phyloP scores from a whole-genome alignment of 2,888 invertebrate genomes.

The Clostera curtula region DNA sequence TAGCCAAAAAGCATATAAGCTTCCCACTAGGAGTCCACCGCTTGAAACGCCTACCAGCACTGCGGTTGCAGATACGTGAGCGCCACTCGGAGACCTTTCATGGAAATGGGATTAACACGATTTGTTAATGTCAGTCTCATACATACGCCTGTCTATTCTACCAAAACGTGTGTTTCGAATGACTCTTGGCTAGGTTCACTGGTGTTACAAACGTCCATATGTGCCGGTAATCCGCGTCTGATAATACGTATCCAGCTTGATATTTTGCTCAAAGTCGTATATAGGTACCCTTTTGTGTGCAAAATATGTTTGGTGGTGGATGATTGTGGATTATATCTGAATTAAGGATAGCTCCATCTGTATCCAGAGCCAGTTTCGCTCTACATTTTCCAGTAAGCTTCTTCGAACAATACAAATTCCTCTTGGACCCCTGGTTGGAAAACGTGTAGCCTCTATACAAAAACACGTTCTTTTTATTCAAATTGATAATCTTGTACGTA shows the following conservation, averaged over 20 bases:
- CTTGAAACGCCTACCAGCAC: too few relatives aligned
- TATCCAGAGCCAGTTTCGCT: conserved; percentile 4
- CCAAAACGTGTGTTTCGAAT: too few relatives aligned
- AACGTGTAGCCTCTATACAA: conserved; percentile 3
- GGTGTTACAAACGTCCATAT: too few relatives aligned
- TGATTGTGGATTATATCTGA: conserved; percentile 6
- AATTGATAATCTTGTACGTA: conserved; percentile 1
- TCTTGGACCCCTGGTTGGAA: conserved; percentile 1
- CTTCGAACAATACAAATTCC: conserved; percentile 5
- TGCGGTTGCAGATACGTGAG: too few relatives aligned
- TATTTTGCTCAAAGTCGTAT: not conserved
- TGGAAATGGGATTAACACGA: too few relatives aligned
- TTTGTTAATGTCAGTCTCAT: too few relatives aligned
- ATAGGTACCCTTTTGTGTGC: not conserved
- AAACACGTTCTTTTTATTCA: not conserved
- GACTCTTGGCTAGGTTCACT: too few relatives aligned
- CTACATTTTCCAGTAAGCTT: conserved; percentile 2
- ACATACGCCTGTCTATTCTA: too few relatives aligned
- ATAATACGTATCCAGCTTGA: not conserved
- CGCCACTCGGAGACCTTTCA: too few relatives aligned
- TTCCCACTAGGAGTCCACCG: too few relatives aligned
- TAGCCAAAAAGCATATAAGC: too few relatives aligned
- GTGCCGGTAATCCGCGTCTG: too few relatives aligned
- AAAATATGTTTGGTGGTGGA: conserved; percentile 3
- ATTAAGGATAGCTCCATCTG: not conserved